These are phyloP conservation scores for Gavialis gangeticus DNA, from an alignment of 2,113 vertebrate species.

Conservation along the genomic window DNA sequence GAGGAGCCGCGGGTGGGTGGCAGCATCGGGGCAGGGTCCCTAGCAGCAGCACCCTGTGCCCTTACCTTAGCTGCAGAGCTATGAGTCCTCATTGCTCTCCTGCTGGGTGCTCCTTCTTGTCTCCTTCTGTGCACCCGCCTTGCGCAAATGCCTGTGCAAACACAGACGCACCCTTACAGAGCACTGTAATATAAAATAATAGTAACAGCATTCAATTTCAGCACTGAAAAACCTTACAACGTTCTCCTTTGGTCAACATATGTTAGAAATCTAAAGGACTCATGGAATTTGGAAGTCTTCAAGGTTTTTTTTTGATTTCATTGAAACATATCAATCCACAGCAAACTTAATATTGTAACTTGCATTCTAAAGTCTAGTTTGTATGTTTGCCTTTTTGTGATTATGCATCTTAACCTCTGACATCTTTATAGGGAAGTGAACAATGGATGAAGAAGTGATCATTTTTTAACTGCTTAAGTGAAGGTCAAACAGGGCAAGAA, in stretches of 20 bases:
- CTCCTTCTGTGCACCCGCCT: too few relatives aligned
- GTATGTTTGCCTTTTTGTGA: constrained; percentile 14
- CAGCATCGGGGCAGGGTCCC: too few relatives aligned
- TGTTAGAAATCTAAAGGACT: background rate
- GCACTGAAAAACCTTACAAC: background rate
- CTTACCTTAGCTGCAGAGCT: too few relatives aligned
- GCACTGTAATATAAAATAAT: background rate
- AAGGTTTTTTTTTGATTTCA: background rate
- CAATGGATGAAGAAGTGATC: constrained; percentile 46
- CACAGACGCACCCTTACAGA: too few relatives aligned
- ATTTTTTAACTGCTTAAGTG: constrained; percentile 58
- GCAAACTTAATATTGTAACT: background rate
- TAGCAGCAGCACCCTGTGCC: too few relatives aligned
- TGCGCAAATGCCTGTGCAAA: too few relatives aligned
- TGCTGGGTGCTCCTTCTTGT: too few relatives aligned
- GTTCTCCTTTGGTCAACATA: background rate
- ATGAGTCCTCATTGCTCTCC: too few relatives aligned
- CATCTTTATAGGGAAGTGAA: constrained; percentile 34
- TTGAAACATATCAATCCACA: background rate
- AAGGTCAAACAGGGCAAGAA: constrained; percentile 66
- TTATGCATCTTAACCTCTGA: constrained; percentile 54
- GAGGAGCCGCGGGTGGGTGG: too few relatives aligned
- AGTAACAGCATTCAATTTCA: background rate
- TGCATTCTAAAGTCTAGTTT: background rate
- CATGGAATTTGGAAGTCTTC: background rate